Percentiles rank a stretch among this genome's conserved stretches.
Conservation (phyloP, 2,797 vertebrate species). For the Myiotriccus ornatus region DNA sequence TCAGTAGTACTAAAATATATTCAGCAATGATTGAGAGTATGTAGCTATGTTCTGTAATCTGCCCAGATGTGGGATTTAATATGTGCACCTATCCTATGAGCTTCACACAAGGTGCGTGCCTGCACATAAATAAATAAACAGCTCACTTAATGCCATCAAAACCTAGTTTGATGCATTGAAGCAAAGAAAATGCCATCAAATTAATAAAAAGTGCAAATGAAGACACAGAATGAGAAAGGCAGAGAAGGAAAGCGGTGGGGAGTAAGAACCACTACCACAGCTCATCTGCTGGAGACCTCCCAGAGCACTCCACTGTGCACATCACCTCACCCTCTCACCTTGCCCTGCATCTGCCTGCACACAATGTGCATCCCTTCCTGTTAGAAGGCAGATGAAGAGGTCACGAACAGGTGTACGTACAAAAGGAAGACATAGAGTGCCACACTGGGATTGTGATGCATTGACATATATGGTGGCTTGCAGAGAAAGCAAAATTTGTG, state of each 20-base stretch:
- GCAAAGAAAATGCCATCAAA: background rate
- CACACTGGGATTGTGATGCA: background rate
- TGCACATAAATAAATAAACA: background rate
- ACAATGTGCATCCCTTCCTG: background rate
- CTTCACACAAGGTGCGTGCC: background rate
- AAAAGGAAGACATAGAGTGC: background rate
- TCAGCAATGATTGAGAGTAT: background rate
- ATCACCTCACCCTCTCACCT: background rate
- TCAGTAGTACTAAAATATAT: background rate
- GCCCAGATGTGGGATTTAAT: background rate
- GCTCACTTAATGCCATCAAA: background rate
- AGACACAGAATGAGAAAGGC: background rate
- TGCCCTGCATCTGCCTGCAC: background rate
- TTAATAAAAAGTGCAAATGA: background rate
- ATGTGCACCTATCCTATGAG: background rate
- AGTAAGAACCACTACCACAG: background rate
- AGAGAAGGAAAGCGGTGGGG: accelerated
- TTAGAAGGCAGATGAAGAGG: background rate
- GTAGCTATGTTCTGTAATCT: background rate
- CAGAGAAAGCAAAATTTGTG: background rate
- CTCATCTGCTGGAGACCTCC: background rate
- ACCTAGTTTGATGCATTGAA: background rate
- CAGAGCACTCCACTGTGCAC: background rate
- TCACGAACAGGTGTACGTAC: background rate
- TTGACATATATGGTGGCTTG: background rate